Percentiles rank a stretch among this genome's conserved stretches.
Evolutionary conservation across 2,888 invertebrate genomes (phyloP).

Genomic region (Rhingia campestris): DNA sequence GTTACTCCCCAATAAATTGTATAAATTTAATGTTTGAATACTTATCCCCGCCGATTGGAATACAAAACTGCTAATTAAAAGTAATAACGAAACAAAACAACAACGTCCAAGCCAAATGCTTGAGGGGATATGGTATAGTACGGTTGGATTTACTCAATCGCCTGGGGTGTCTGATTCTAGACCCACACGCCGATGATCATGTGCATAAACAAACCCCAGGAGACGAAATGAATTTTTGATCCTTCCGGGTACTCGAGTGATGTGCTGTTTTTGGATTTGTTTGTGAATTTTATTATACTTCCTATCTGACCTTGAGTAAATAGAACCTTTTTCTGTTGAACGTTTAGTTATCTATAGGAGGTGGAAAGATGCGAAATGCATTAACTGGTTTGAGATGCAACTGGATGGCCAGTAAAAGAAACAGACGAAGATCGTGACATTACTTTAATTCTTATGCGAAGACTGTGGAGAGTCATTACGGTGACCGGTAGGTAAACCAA

Average conservation of each 20-base stretch:
- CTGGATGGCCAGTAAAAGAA: not conserved
- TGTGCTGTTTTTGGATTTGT: not conserved
- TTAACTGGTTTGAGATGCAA: slow-evolving; percentile 39
- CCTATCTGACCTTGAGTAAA: slow-evolving; percentile 35
- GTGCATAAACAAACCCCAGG: slow-evolving; percentile 2
- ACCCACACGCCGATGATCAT: not conserved
- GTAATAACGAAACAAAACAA: slow-evolving; percentile 4
- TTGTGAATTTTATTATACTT: slow-evolving; percentile 25
- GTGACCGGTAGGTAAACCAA: slow-evolving; percentile 26
- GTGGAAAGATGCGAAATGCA: slow-evolving; percentile 9
- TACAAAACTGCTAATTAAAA: slow-evolving; percentile 66
- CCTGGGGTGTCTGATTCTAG: slow-evolving; percentile 23
- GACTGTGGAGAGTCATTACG: not conserved
- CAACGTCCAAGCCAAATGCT: not conserved
- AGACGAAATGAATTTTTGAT: not conserved
- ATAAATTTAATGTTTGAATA: slow-evolving; percentile 40
- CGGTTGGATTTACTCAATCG: not conserved
- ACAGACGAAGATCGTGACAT: slow-evolving; percentile 17
- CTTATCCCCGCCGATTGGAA: slow-evolving; percentile 48
- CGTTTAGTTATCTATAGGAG: slow-evolving; percentile 9
- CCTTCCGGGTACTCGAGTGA: slow-evolving; percentile 32
- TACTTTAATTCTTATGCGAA: slow-evolving; percentile 7
- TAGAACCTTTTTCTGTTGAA: slow-evolving; percentile 18
- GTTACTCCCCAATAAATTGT: slow-evolving; percentile 37
- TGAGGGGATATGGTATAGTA: slow-evolving; percentile 10